Conservation (phyloP, 2,113 vertebrate species). For the Clarias batrachus region DNA sequence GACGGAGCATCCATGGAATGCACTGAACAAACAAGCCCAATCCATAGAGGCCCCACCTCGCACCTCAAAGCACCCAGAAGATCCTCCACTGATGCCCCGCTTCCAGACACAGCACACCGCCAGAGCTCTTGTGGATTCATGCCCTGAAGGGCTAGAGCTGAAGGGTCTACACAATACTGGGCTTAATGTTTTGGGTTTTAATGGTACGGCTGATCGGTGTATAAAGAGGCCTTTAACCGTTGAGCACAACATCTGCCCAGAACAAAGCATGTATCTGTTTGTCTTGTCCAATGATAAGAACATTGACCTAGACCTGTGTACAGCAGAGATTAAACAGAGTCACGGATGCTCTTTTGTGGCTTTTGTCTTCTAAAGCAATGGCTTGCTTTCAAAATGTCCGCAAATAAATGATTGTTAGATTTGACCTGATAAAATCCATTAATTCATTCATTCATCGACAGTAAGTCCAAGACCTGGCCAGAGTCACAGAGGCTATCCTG, state of each 20-base stretch:
- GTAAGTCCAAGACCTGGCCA: neutral
- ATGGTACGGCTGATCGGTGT: too few relatives aligned
- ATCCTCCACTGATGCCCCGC: too few relatives aligned
- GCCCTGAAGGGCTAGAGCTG: too few relatives aligned
- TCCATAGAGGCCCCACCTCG: too few relatives aligned
- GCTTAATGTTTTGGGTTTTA: too few relatives aligned
- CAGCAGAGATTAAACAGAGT: constrained; percentile 50
- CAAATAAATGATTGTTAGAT: neutral
- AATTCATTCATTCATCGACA: neutral
- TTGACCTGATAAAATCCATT: neutral
- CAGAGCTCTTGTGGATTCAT: too few relatives aligned
- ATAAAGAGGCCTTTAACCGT: constrained; percentile 35
- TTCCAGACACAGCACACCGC: too few relatives aligned
- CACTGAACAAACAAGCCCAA: too few relatives aligned
- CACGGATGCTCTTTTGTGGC: constrained; percentile 22
- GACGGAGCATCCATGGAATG: too few relatives aligned
- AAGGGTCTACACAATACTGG: too few relatives aligned
- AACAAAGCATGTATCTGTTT: constrained; percentile 43
- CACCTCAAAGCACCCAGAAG: too few relatives aligned
- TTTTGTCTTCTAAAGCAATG: constrained; percentile 19
- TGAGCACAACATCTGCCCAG: constrained; percentile 47
- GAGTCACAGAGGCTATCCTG: neutral
- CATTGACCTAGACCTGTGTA: constrained; percentile 39
- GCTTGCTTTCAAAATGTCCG: neutral
- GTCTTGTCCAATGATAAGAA: constrained; percentile 46